phyloP scores from a whole-genome alignment of 2,113 vertebrate genomes.

The Sturnira hondurensis region DNA sequence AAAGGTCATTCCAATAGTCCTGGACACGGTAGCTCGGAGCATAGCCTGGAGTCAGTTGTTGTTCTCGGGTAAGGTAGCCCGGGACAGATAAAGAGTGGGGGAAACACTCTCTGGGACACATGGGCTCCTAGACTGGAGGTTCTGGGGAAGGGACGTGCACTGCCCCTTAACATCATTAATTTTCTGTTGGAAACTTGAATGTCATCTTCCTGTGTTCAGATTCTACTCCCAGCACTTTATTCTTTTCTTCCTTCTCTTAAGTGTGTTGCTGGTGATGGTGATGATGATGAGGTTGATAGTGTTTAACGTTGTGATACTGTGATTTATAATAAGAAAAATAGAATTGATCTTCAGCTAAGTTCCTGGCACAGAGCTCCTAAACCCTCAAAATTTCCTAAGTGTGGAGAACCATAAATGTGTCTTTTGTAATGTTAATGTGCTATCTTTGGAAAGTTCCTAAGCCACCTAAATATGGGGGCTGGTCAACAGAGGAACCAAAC shows the following conservation, averaged over 20 bases:
- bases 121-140: background rate
- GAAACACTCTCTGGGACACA: background rate
- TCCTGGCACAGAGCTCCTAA: background rate
- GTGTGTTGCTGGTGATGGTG: background rate
- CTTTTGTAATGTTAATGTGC: background rate
- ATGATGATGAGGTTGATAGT: background rate
- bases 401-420: background rate
- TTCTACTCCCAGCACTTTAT: background rate
- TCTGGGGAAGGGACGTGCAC: background rate
- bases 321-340: background rate
- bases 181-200: background rate
- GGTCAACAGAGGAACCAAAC: background rate
- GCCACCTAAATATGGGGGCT: background rate
- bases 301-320: background rate
- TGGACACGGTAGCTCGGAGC: background rate
- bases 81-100: background rate
- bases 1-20: background rate
- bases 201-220: background rate
- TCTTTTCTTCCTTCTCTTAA: background rate
- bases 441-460: background rate
- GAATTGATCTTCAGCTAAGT: background rate
- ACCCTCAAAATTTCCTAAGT: background rate
- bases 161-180: background rate
- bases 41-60: background rate
- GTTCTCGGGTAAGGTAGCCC: background rate